phyloP scores from a whole-genome alignment of 30 jellyfish, hydroid and myxozoan genomes.

The Turritopsis dohrnii region DNA sequence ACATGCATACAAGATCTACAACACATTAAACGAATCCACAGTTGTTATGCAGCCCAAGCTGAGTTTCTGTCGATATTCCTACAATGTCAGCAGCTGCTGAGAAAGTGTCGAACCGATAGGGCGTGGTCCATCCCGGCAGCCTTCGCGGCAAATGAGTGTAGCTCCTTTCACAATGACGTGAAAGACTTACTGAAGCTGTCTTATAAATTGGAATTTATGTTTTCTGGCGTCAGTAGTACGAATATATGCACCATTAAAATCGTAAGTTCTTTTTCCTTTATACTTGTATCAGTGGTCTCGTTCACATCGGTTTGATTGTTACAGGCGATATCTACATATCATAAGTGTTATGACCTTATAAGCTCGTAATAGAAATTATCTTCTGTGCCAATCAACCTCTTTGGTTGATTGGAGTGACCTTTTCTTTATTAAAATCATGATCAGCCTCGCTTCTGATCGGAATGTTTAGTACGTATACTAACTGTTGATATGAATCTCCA shows the following conservation, averaged over 20 bases:
- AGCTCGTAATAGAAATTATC: too few species aligned
- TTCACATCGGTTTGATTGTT: too few species aligned
- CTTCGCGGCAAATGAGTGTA: conserved; percentile 51
- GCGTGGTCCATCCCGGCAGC: conserved; percentile 95
- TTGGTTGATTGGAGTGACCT: too few species aligned
- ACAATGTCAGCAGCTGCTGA: conserved; percentile 39
- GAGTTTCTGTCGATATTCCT: conserved; percentile 59
- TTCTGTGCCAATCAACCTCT: too few species aligned
- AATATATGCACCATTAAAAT: conserved; percentile 45
- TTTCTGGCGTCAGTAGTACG: conserved; percentile 54
- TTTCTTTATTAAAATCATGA: too few species aligned
- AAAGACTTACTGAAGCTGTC: conserved; percentile 56
- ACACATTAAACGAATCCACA: conserved; percentile 45
- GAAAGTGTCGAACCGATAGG: conserved; percentile 54
- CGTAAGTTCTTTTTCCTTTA: conserved; percentile 36
- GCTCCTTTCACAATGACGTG: conserved; percentile 76
- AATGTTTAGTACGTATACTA: too few species aligned
- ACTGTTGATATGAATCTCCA: too few species aligned
- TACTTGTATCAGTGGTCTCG: too few species aligned
- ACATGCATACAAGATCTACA: conserved; percentile 53
- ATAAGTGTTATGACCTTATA: too few species aligned
- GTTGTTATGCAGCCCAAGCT: conserved; percentile 60
- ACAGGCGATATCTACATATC: too few species aligned
- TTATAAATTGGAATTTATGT: conserved; percentile 55
- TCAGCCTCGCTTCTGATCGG: too few species aligned